These are phyloP conservation scores for Rhyacophila evoluta DNA, from an alignment of 2,888 invertebrate species.

Conservation along the genomic window DNA sequence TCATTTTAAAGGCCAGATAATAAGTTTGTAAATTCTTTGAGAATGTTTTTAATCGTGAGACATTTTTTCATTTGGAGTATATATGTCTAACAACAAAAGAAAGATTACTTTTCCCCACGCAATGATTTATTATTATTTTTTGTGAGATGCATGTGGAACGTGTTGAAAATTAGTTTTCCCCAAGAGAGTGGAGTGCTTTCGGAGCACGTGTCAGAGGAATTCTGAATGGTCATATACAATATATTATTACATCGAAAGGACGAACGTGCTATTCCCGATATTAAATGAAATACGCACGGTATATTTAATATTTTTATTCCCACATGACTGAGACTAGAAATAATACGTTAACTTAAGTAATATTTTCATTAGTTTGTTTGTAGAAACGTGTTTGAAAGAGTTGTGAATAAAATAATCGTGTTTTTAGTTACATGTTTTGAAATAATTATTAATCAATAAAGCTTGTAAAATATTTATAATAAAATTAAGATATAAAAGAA, in stretches of 20 bases:
- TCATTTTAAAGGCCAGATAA: too few relatives aligned
- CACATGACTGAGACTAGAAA: conserved; percentile 43
- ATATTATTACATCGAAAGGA: background rate
- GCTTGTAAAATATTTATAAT: too few relatives aligned
- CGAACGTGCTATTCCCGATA: conserved; percentile 10
- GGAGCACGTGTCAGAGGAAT: conserved; percentile 1
- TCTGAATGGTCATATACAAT: background rate
- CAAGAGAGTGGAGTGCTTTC: background rate
- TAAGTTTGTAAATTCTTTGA: background rate
- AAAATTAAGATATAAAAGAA: too few relatives aligned
- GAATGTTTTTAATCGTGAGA: background rate
- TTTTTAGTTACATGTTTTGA: too few relatives aligned
- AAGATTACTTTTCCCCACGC: background rate
- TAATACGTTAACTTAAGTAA: conserved; percentile 13
- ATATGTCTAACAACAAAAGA: background rate
- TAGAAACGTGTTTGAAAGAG: too few relatives aligned
- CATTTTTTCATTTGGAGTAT: background rate
- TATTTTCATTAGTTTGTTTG: too few relatives aligned
- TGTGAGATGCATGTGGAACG: conserved; percentile 1
- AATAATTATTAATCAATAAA: too few relatives aligned
- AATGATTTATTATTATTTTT: conserved; percentile 6
- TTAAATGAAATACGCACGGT: conserved; percentile 28
- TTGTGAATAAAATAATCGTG: too few relatives aligned
- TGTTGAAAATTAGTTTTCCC: conserved; percentile 13
- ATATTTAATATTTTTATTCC: conserved; percentile 33